Evolutionary conservation across 2,113 vertebrate species (phyloP), one percentile per base, ranked within the genome.

Genomic region (Plecturocebus donacophilus): DNA sequence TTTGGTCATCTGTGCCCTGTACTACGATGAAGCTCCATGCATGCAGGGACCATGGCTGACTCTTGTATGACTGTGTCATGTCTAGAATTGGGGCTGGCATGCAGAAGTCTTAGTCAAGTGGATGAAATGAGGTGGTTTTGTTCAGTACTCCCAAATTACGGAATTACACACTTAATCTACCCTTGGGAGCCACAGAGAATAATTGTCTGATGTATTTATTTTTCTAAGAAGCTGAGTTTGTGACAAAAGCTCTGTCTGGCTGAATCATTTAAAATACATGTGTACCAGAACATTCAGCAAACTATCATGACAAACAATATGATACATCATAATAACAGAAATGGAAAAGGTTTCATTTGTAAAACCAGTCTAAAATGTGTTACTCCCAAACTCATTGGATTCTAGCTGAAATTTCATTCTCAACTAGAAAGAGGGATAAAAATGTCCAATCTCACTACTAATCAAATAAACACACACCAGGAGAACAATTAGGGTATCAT

Each of bases 371-470:
- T 96, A 66, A 81, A 87, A 42, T 85, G 23, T 81, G 71, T 71
- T 68, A 88, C 40, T 42, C 45, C 6, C 17, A 54, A 91, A 66
- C n/a, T 66, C 80, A 83, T 40, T 90, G 42, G 54, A 56, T 77
- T 87, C 27, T 93, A 70, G 21, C 66, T 86, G 49, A 95, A 85
- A 95, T 90, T 86, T 75, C 76, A 56, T 89, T 91, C 45, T 91
- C n/a, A 32, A 54, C 7, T 11, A 82, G 70, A 52, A 90, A 90
- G 77, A 56, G 21, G 14, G 25, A 6, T 1, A 35, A 88, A 49
- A 49, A 38, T 30, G 25, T 42, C 82, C 32, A 56, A 0, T 35
- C 9, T 75, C 16, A 21, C 47, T n/a, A 64, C 25, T 61, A 90
- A 93, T 61, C 52, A 88, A 47, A 82, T 92, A 35, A 42, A 81